Evolutionary conservation across 2,888 invertebrate genomes (phyloP).

Genomic region (Labia minor): DNA sequence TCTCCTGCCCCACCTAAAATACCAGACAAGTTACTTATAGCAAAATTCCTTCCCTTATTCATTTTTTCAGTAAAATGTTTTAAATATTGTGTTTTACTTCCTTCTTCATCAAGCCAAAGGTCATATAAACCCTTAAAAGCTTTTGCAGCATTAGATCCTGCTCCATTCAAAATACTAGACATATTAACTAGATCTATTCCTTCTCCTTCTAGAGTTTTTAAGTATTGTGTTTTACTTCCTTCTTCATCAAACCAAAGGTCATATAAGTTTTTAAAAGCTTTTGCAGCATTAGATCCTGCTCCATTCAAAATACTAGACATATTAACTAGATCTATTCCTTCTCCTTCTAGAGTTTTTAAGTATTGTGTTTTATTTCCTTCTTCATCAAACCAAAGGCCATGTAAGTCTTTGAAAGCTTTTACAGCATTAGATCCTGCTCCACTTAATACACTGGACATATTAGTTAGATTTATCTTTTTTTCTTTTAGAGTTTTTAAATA

Average conservation of each 20-base stretch:
- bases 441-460: not conserved
- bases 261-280: constrained; percentile 14
- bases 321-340: constrained; percentile 14
- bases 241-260: constrained; percentile 14
- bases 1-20: constrained; percentile 8
- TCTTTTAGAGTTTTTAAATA: constrained; percentile 4
- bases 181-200: not conserved
- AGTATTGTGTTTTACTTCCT: constrained; percentile 19
- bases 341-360: constrained; percentile 13
- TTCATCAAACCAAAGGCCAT: not conserved
- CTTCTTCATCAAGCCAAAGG: not conserved
- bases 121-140: constrained; percentile 14
- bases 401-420: not conserved
- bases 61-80: not conserved
- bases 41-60: constrained; percentile 15
- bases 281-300: constrained; percentile 14
- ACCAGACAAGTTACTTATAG: not conserved
- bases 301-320: constrained; percentile 15
- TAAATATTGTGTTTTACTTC: constrained; percentile 17
- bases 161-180: not conserved
- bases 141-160: constrained; percentile 7
- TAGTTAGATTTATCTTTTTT: not conserved
- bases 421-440: not conserved
- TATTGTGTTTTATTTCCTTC: constrained; percentile 1
- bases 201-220: constrained; percentile 7